phyloP scores from a whole-genome alignment of 2,113 vertebrate species.

The Rhynchomys soricoides region DNA sequence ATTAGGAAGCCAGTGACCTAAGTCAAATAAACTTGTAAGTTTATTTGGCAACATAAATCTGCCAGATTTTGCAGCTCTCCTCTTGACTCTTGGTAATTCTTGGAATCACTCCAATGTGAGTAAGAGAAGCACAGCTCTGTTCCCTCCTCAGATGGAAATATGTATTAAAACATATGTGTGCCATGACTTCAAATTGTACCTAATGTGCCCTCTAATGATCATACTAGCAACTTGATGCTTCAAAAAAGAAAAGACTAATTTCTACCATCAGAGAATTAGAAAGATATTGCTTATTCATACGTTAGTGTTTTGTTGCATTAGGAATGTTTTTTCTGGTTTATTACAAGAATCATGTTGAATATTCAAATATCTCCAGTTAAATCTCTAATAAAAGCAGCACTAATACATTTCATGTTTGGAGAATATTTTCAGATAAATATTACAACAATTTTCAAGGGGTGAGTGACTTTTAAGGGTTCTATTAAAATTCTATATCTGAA shows the following conservation, averaged over 20 bases:
- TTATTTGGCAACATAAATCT: not conserved
- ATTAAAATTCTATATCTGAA: not conserved
- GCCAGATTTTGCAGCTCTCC: not conserved
- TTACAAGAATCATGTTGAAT: not conserved
- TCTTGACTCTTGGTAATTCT: not conserved
- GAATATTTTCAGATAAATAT: not conserved
- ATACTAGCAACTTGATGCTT: not conserved
- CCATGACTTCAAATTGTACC: not conserved
- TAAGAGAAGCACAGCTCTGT: not conserved
- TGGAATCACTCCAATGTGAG: not conserved
- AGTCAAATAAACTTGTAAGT: not conserved
- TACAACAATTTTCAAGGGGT: not conserved
- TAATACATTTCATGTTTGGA: not conserved
- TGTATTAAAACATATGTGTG: not conserved
- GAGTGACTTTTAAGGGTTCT: not conserved
- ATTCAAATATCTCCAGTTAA: not conserved
- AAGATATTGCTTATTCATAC: not conserved
- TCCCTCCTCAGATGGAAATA: not conserved
- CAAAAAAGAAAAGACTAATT: not conserved
- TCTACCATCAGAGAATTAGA: not conserved
- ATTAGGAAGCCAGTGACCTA: not conserved
- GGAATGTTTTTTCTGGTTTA: not conserved
- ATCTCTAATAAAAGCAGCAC: not conserved
- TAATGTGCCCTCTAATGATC: not conserved
- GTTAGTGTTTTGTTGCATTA: not conserved